Base-by-base conservation (phyloP, 2,113 vertebrate species). In the Menura novaehollandiae region DNA sequence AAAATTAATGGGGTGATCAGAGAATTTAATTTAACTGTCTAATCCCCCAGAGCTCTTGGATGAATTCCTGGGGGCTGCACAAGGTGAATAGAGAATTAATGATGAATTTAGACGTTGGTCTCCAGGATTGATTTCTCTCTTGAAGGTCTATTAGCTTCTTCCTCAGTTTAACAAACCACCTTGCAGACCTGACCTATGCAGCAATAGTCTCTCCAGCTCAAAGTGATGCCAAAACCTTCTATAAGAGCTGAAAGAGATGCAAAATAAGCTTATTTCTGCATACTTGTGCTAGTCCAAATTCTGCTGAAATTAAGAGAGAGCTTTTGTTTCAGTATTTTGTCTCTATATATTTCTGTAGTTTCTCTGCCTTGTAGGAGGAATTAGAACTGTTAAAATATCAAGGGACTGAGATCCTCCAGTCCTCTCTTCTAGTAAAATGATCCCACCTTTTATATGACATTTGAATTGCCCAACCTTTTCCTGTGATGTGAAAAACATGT, bases 401-500 rank as follows among this genome's bases (percentile, higher is more conserved):
- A 46, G 10, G 49, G 27, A n/a, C 41, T 12, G 27, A 77, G 43
- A 76, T 66, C 43, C 37, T 91, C 35, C 32, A 86, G 19, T 62
- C 11, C 22, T 52, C 58, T 27, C 22, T 67, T 67, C 85, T 26
- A 77, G 68, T 77, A 66, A 94, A 85, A 84, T 3, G 13, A 92
- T 91, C 51, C 30, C 64, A 82, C 28, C 58, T 96, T 86, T 97
- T 79, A 88, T 91, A 77, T 85, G 60, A 43, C 62, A 55, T n/a
- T 35, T 63, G 69, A 92, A 58, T 64, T 49, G 51, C 81, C 77
- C 89, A 77, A 11, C 62, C 41, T 91, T 63, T 81, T 84, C 64
- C 89, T 91, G 47, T 95, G 89, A 97, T 96, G 93, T 75, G 94
- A 87, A 97, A 97, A 97, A 68, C 95, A 96, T 53, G 52, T 66